Conservation (phyloP, 2,797 vertebrate genomes). For the Chelon labrosus region DNA sequence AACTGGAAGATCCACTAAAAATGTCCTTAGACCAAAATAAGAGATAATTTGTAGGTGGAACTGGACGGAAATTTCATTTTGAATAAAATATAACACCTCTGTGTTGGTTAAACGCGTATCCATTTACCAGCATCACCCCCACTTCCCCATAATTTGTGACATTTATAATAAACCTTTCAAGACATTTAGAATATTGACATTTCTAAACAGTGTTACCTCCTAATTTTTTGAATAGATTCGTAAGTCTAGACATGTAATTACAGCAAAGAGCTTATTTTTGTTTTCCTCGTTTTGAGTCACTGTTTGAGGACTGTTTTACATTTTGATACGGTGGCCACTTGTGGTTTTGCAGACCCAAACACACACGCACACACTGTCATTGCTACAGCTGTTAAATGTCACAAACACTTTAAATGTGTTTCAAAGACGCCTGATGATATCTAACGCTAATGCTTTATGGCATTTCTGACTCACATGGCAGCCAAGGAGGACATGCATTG, state of each 20-base stretch:
- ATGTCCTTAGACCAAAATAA: slow-evolving; percentile 1
- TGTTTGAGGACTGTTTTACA: slow-evolving; percentile 1
- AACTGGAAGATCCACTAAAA: slow-evolving; percentile 24
- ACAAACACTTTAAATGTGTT: slow-evolving; percentile 20
- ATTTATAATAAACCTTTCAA: slow-evolving; percentile 59
- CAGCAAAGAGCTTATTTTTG: slow-evolving; percentile 14
- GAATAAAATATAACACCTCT: not conserved
- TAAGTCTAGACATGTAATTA: slow-evolving; percentile 46
- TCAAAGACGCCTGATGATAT: slow-evolving; percentile 6
- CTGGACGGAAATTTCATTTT: not conserved
- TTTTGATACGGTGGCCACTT: not conserved
- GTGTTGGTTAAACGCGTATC: not conserved
- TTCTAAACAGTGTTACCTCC: slow-evolving; percentile 39
- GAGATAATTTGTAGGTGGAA: not conserved
- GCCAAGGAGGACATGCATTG: slow-evolving; percentile 44
- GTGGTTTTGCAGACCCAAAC: slow-evolving; percentile 5
- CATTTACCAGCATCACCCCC: slow-evolving; percentile 18
- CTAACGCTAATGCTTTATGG: slow-evolving; percentile 29
- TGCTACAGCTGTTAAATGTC: slow-evolving; percentile 20
- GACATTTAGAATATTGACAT: slow-evolving; percentile 59
- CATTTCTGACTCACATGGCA: slow-evolving; percentile 37
- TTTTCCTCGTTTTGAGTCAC: slow-evolving; percentile 8
- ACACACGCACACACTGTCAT: not conserved
- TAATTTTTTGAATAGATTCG: slow-evolving; percentile 45
- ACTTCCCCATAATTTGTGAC: slow-evolving; percentile 44